phyloP scores from a whole-genome alignment of 2,113 vertebrate genomes.

The Mellivora capensis region DNA sequence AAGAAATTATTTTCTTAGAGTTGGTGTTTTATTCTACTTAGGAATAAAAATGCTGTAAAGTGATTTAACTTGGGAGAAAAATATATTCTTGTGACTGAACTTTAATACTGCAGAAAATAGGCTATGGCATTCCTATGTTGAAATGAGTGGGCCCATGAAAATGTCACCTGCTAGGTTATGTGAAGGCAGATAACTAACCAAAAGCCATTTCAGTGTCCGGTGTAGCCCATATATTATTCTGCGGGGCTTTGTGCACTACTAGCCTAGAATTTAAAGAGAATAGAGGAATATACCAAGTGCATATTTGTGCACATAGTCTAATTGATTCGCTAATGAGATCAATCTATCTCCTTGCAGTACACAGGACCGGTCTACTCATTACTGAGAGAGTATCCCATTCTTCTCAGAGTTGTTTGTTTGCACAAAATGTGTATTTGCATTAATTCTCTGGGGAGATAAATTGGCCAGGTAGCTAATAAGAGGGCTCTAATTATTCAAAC shows the following conservation, averaged over 20 bases:
- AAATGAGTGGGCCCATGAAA: not conserved
- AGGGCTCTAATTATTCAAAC: constrained; percentile 30
- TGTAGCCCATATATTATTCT: not conserved
- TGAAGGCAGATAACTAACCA: not conserved
- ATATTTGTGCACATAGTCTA: not conserved
- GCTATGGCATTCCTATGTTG: not conserved
- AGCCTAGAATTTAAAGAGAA: not conserved
- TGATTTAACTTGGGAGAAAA: constrained; percentile 22
- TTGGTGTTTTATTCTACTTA: not conserved
- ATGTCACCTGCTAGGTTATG: not conserved
- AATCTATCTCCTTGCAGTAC: not conserved
- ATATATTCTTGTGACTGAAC: not conserved
- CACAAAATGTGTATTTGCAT: constrained; percentile 12
- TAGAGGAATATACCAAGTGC: not conserved
- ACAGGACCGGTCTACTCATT: constrained; percentile 21
- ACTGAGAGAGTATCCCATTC: not conserved
- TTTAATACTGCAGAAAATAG: not conserved
- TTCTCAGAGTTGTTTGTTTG: constrained; percentile 18
- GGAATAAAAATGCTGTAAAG: not conserved
- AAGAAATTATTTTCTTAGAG: not conserved
- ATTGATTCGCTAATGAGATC: not conserved
- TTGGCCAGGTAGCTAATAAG: not conserved
- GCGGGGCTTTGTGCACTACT: not conserved
- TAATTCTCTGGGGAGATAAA: not conserved
- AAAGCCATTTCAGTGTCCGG: not conserved